Evolutionary conservation across 2,113 vertebrate species (phyloP).

Genomic region (Phalacrocorax pelagicus): DNA sequence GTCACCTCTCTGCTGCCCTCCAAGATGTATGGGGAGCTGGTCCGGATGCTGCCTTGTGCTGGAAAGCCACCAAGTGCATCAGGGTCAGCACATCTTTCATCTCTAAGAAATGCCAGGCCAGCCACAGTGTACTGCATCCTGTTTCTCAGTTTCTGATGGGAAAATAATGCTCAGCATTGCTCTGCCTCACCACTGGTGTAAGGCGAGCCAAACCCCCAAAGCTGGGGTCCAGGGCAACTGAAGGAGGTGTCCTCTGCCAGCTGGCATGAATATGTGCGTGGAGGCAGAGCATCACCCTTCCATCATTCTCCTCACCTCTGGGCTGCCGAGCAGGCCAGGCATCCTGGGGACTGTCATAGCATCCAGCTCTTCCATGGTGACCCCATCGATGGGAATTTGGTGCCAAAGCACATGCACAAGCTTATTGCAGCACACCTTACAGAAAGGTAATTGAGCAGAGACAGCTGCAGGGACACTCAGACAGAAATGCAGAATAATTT

Average conservation of each 20-base stretch:
- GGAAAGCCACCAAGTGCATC: neutral
- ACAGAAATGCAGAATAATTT: neutral
- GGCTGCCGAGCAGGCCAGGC: neutral
- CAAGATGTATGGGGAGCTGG: neutral
- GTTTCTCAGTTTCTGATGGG: neutral
- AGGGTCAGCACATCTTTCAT: neutral
- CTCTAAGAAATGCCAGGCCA: neutral
- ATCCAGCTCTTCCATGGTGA: neutral
- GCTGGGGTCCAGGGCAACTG: neutral
- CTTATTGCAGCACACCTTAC: neutral
- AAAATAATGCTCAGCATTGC: neutral
- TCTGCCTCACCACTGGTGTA: neutral
- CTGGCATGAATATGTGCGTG: too few relatives aligned
- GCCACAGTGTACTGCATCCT: neutral
- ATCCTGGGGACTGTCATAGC: neutral
- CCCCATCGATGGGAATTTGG: neutral
- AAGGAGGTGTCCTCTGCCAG: neutral
- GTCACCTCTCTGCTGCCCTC: neutral
- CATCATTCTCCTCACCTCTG: neutral
- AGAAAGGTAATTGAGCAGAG: neutral
- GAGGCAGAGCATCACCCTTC: neutral
- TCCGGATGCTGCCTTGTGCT: neutral
- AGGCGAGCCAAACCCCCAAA: neutral
- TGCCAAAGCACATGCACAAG: accelerated
- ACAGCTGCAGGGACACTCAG: neutral